Conservation (phyloP, 2,113 vertebrate genomes). For the Tenrec ecaudatus region DNA sequence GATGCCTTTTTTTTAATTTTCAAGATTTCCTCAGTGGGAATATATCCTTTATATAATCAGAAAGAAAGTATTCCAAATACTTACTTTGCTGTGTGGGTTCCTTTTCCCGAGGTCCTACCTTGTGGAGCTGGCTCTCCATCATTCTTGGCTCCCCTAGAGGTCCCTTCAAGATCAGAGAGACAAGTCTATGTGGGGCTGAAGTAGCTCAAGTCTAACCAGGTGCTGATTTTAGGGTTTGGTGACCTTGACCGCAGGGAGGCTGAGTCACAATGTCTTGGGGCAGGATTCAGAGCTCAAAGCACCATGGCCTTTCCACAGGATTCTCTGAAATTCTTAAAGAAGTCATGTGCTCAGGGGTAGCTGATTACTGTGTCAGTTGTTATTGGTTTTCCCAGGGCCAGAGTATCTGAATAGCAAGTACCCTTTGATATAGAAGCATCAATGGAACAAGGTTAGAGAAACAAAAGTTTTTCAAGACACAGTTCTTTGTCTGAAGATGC, state of each 20-base stretch:
- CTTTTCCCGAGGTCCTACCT: not conserved
- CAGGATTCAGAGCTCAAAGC: not conserved
- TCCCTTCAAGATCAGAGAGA: not conserved
- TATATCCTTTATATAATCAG: conserved; percentile 52
- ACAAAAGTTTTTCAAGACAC: not conserved
- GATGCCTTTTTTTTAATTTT: conserved; percentile 50
- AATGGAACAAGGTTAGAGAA: conserved; percentile 36
- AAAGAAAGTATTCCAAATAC: not conserved
- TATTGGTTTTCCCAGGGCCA: conserved; percentile 36
- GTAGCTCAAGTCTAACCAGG: not conserved
- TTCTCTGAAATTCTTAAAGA: conserved; percentile 17
- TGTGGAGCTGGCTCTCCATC: not conserved
- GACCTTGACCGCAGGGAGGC: not conserved
- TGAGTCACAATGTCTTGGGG: not conserved
- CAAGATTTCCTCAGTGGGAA: conserved; percentile 33
- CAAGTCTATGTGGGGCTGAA: not conserved
- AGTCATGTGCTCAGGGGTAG: not conserved
- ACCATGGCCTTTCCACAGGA: not conserved
- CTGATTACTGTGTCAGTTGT: not conserved
- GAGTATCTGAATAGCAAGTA: conserved; percentile 45
- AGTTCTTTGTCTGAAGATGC: conserved; percentile 12
- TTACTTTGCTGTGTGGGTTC: conserved; percentile 23
- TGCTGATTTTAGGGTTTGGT: conserved; percentile 14
- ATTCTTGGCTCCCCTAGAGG: not conserved
- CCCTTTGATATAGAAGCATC: conserved; percentile 45